phyloP scores from a whole-genome alignment of 2,888 invertebrate species.

The Drosophila lutescens region DNA sequence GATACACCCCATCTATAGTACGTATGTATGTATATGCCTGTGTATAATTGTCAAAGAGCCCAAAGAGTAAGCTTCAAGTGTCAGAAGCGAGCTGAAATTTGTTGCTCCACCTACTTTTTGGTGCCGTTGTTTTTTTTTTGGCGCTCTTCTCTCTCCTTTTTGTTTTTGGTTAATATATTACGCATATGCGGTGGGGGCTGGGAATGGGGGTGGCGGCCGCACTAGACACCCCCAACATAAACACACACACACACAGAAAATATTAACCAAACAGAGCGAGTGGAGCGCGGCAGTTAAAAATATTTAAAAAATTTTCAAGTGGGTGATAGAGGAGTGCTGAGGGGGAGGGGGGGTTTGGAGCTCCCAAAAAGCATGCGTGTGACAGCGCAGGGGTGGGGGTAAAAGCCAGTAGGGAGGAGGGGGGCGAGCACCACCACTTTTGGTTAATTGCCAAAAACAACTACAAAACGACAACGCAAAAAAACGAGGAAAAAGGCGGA shows the following conservation, averaged over 20 bases:
- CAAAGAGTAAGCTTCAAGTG: conserved; percentile 64
- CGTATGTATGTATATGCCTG: neutral
- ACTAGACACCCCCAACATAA: conserved; percentile 54
- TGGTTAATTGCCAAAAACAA: conserved; percentile 79
- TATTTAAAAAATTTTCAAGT: conserved; percentile 75
- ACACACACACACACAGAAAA: conserved; percentile 51
- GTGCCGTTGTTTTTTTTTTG: conserved; percentile 24
- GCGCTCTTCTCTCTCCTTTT: conserved; percentile 37
- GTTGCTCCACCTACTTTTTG: conserved; percentile 64
- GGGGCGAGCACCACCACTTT: conserved; percentile 54
- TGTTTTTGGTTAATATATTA: conserved; percentile 76
- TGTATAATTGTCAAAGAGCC: conserved; percentile 25
- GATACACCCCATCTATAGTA: conserved; percentile 9
- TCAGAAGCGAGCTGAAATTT: conserved; percentile 57
- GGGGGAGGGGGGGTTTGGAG: neutral
- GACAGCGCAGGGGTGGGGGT: conserved; percentile 7
- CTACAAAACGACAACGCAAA: conserved; percentile 38
- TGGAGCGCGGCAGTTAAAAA: conserved; percentile 77
- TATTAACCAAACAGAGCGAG: conserved; percentile 77
- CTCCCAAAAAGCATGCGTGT: conserved; percentile 61
- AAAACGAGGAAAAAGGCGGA: neutral
- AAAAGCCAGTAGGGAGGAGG: neutral
- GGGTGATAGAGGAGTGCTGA: conserved; percentile 26
- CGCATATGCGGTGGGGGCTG: conserved; percentile 58
- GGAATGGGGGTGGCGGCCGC: conserved; percentile 15